These are phyloP conservation scores for silkworm (Bombyx mori) DNA, from an alignment of 1,140 invertebrate genomes.

Conservation along the genomic window ASM3026992v2 NC_085116.1:2888001-2888500, in stretches of 20 bases:
- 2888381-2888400: conserved; percentile 32
- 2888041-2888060: conserved; percentile 18
- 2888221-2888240: conserved; percentile 10
- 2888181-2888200: neutral
- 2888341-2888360: conserved; percentile 17
- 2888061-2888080: conserved; percentile 22
- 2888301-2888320: conserved; percentile 7
- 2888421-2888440: conserved; percentile 24
- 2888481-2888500: conserved; percentile 22
- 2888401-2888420: conserved; percentile 41
- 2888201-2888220: conserved; percentile 10
- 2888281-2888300: conserved; percentile 18
- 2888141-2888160: conserved; percentile 2
- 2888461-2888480: conserved; percentile 22
- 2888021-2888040: conserved; percentile 29
- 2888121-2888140: neutral
- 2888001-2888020: neutral
- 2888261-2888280: conserved; percentile 6
- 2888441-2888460: conserved; percentile 16
- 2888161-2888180: neutral
- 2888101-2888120: neutral
- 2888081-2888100: conserved; percentile 30
- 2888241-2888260: conserved; percentile 4
- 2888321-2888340: conserved; percentile 22
- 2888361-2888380: conserved; percentile 15